A percentile compares a stretch with the other conserved stretches of the same genome.
Evolutionary conservation across 2,113 vertebrate genomes (phyloP).

Genomic region (Aspiorhynchus laticeps): DNA sequence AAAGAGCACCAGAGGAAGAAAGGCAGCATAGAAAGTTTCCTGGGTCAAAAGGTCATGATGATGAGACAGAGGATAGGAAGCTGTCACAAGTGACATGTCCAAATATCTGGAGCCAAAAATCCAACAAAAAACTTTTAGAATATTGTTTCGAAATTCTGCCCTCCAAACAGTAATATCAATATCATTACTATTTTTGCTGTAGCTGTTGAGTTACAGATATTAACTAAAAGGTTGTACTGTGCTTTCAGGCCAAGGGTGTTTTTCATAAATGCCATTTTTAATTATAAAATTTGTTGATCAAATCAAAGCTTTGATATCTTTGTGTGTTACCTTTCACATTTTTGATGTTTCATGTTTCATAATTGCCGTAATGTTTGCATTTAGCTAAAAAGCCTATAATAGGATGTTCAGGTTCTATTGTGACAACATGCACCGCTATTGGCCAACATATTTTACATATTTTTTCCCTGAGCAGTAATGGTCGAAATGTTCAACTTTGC

Average conservation of each 20-base stretch:
- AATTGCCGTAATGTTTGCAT: neutral
- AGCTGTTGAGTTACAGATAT: neutral
- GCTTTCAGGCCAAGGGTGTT: neutral
- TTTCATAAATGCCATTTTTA: neutral
- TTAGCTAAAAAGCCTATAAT: neutral
- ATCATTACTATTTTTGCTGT: neutral
- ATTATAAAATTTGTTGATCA: neutral
- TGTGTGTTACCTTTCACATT: neutral
- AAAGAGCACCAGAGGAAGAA: constrained; percentile 28
- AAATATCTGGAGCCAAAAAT: neutral
- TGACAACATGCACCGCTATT: neutral
- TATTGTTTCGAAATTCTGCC: neutral
- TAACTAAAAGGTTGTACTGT: neutral
- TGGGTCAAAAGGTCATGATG: constrained; percentile 25
- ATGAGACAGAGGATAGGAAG: neutral
- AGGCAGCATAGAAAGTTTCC: neutral
- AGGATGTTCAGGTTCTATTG: neutral
- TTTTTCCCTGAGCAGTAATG: neutral
- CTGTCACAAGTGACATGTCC: neutral
- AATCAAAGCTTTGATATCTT: neutral
- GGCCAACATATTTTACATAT: neutral
- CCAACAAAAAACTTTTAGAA: neutral
- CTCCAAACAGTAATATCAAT: neutral
- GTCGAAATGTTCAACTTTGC: neutral
- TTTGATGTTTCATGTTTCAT: neutral